These are phyloP conservation scores for Arrhopalites spinosus DNA, from an alignment of 2,888 invertebrate genomes.

Conservation along the genomic window DNA sequence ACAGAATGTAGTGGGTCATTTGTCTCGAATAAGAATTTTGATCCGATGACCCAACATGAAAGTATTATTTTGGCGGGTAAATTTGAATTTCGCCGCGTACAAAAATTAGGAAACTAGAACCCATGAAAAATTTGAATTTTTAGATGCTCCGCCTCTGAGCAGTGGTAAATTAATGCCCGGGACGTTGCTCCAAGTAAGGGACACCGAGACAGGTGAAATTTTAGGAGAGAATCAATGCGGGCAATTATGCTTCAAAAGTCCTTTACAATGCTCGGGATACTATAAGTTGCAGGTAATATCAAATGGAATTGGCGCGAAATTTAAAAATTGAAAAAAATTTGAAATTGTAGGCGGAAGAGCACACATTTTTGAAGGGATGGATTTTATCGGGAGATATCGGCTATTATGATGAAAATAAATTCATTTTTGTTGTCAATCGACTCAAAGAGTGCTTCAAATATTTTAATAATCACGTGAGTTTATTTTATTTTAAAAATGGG, in stretches of 20 bases:
- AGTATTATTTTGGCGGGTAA: neutral
- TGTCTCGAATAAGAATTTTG: neutral
- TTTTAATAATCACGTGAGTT: neutral
- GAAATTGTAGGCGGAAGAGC: neutral
- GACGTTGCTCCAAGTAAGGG: neutral
- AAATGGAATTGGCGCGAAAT: too few species aligned
- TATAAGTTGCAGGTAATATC: neutral
- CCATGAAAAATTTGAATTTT: too few species aligned
- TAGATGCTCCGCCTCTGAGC: neutral
- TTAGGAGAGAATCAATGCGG: neutral
- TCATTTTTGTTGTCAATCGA: neutral
- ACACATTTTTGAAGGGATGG: neutral
- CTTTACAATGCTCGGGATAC: neutral
- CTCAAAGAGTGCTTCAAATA: slow-evolving; percentile 7
- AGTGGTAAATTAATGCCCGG: neutral
- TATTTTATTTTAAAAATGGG: too few species aligned
- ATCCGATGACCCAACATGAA: neutral
- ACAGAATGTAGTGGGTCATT: neutral
- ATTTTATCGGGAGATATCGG: neutral
- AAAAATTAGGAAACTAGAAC: too few species aligned
- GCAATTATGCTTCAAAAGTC: neutral
- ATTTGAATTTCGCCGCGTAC: too few species aligned
- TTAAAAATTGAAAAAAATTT: neutral
- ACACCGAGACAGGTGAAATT: neutral
- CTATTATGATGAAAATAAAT: neutral